Percentiles rank a stretch among this genome's conserved stretches.
Evolutionary conservation across 2,113 vertebrate genomes (phyloP).

Genomic region (Phoenicopterus ruber): DNA sequence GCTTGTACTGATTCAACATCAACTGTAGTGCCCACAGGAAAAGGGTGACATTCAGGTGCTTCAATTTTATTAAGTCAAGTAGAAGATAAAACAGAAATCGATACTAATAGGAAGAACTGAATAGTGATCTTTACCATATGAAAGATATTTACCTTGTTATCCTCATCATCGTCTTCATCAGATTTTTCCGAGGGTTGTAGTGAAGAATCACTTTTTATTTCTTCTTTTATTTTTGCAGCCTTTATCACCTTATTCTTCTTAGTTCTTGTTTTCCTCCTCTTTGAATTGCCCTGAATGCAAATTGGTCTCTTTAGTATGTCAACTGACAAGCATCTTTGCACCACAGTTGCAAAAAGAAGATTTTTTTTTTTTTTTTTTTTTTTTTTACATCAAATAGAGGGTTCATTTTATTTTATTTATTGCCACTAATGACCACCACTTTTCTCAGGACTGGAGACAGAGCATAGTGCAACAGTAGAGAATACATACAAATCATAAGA

Average conservation of each 20-base stretch:
- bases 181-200: slow-evolving; percentile 88
- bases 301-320: neutral
- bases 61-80: neutral
- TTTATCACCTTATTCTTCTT: slow-evolving; percentile 90
- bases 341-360: neutral
- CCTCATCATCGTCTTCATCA: slow-evolving; percentile 85
- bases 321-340: neutral
- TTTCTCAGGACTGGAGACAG: neutral
- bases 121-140: neutral
- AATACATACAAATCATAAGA: neutral
- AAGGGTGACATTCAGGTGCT: neutral
- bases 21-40: neutral
- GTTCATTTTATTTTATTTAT: neutral
- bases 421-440: neutral
- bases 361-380: neutral
- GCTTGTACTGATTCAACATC: neutral
- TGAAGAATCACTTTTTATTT: slow-evolving; percentile 90
- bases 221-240: slow-evolving; percentile 84
- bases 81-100: neutral
- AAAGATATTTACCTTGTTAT: slow-evolving; percentile 67
- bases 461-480: neutral
- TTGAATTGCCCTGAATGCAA: slow-evolving; percentile 83
- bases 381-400: neutral
- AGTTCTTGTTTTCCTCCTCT: slow-evolving; percentile 86
- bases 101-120: neutral